These are phyloP conservation scores for Laterallus jamaicensis DNA, from an alignment of 2,113 vertebrate genomes.

Conservation along the genomic window DNA sequence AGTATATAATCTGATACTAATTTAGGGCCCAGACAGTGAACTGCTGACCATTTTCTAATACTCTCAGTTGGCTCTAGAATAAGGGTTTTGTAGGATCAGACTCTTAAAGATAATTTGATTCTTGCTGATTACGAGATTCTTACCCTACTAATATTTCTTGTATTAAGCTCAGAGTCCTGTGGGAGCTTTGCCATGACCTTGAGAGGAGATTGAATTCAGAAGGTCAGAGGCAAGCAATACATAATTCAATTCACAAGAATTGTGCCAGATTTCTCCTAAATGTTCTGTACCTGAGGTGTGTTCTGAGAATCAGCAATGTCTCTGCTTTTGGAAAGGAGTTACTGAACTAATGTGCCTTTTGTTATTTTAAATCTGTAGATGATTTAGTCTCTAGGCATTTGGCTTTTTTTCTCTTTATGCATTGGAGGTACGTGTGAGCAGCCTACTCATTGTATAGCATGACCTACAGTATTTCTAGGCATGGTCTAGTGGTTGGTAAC, in stretches of 20 bases:
- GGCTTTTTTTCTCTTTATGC: neutral
- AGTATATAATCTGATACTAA: neutral
- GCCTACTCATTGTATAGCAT: neutral
- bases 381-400: neutral
- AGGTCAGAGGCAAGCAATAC: neutral
- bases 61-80: neutral
- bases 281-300: neutral
- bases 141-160: neutral
- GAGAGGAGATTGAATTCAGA: neutral
- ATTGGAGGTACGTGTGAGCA: neutral
- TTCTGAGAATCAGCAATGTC: neutral
- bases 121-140: neutral
- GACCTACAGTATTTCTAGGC: neutral
- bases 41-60: neutral
- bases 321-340: neutral
- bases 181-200: neutral
- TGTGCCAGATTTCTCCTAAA: neutral
- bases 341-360: neutral
- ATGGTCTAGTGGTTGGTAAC: neutral
- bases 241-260: neutral
- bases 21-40: neutral
- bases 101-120: slow-evolving; percentile 3
- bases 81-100: neutral
- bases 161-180: neutral
- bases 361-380: neutral